Base-by-base conservation (phyloP, 2,888 invertebrate species). In the Seira sanloemensis region DNA sequence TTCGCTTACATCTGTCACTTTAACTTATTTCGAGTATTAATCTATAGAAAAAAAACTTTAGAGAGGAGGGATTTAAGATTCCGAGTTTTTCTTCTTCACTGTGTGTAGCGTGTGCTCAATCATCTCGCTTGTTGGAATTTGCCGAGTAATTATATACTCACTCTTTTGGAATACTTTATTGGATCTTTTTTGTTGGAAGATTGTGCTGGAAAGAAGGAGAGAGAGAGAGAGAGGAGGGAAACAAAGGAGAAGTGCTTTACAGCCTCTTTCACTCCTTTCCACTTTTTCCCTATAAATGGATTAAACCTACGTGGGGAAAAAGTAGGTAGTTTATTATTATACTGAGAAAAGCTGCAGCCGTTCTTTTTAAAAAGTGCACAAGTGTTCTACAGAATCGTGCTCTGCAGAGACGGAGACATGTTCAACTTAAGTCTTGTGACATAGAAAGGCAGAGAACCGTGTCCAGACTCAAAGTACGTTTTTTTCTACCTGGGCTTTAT, bases 311-410 rank as follows among this genome's bases (percentile, higher is more conserved):
- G 7, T 58, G 58, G 18, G 58, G 18, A 58, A 58, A 4, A 58
- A 58, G 58, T 4, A 58, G 58, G 5, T 7, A 37, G 37, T 37
- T 37, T 37, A 37, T n/a, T n/a, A n/a, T 37, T 58, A 58, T 58
- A 58, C n/a, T 58, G 18, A 58, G 58, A 58, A 58, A 37, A 37
- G 37, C 12, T 37, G n/a, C n/a, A n/a, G n/a, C n/a, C n/a, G 37
- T 37, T 4, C 12, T 37, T 12, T 12, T 4, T 7, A 37, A 37
- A 58, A 58, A 58, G 58, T 58, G 58, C 58, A 58, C 58, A 58
- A 58, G 58, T 58, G 58, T 58, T 58, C 58, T 58, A n/a, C n/a
- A n/a, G n/a, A n/a, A n/a, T n/a, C n/a, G 58, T 58, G 7, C 58
- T 18, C 18, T 58, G 37, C 37, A 37, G 12, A 37, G 37, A 37